Evolutionary conservation across 2,888 invertebrate genomes (phyloP).

Genomic region (Bimastos eiseni): DNA sequence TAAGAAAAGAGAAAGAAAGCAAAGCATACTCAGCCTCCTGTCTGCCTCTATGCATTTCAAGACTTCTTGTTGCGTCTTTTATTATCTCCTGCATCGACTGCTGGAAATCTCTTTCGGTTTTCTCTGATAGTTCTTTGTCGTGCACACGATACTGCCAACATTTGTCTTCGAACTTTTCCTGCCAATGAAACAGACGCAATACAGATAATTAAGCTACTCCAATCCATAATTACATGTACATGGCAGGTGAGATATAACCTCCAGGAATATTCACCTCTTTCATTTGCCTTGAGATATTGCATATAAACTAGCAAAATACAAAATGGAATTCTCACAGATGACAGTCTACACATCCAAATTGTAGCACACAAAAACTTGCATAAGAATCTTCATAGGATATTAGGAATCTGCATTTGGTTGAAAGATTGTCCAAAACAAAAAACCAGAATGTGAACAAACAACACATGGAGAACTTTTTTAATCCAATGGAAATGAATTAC

Average conservation of each 20-base stretch:
- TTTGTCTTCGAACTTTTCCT: not conserved
- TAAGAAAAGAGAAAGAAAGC: not conserved
- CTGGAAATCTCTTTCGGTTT: not conserved
- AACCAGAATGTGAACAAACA: not conserved
- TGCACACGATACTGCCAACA: not conserved
- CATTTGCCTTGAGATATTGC: not conserved
- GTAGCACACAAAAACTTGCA: not conserved
- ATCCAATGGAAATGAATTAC: not conserved
- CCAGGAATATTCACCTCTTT: not conserved
- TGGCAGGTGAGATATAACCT: not conserved
- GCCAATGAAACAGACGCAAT: not conserved
- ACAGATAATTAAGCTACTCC: not conserved
- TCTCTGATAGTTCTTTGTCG: not conserved
- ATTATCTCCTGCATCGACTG: not conserved
- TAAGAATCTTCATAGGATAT: not conserved
- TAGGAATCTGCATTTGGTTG: not conserved
- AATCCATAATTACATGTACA: not conserved
- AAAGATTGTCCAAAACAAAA: not conserved
- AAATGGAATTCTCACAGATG: too few relatives aligned
- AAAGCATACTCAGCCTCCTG: conserved; percentile 6
- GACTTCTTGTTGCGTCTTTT: not conserved
- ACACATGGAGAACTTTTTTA: not conserved
- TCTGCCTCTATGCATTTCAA: not conserved
- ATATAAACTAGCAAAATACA: not conserved
- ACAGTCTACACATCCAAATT: not conserved